Percentiles rank a stretch among this genome's conserved stretches.
Conservation (phyloP, 2,113 vertebrate genomes). For the Crypturellus undulatus region DNA sequence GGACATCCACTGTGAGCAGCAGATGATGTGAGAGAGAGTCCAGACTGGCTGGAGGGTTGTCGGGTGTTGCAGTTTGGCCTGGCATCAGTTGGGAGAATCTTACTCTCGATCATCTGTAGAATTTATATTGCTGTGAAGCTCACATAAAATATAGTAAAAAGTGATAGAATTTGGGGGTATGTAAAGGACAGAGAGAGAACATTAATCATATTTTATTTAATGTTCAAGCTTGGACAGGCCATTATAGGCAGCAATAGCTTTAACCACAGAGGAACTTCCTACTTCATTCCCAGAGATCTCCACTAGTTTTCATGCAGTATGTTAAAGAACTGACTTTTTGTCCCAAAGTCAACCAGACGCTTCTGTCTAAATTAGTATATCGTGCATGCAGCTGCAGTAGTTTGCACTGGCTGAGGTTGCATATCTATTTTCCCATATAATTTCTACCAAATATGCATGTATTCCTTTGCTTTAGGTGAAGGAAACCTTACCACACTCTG, state of each 20-base stretch:
- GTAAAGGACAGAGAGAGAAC: not conserved
- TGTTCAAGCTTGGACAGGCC: not conserved
- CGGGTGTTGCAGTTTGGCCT: accelerated
- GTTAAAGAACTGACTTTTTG: not conserved
- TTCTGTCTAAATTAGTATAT: not conserved
- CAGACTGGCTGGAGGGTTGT: not conserved
- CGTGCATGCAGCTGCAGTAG: not conserved
- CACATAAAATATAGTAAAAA: not conserved
- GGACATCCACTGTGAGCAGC: not conserved
- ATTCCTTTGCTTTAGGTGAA: not conserved
- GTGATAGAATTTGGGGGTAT: not conserved
- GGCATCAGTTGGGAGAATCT: not conserved
- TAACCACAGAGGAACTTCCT: not conserved
- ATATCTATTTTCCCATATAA: not conserved
- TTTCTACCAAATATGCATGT: not conserved
- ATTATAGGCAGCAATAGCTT: not conserved
- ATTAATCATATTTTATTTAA: not conserved
- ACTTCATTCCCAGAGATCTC: not conserved
- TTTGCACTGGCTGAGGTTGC: not conserved
- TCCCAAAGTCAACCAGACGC: not conserved
- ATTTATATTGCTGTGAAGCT: not conserved
- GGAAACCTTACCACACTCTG: constrained; percentile 83
- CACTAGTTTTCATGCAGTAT: not conserved
- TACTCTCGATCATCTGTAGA: not conserved
- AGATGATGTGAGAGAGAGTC: not conserved